Conservation (phyloP, 1,140 invertebrate species). For the Drosophila chauvacae region DNA sequence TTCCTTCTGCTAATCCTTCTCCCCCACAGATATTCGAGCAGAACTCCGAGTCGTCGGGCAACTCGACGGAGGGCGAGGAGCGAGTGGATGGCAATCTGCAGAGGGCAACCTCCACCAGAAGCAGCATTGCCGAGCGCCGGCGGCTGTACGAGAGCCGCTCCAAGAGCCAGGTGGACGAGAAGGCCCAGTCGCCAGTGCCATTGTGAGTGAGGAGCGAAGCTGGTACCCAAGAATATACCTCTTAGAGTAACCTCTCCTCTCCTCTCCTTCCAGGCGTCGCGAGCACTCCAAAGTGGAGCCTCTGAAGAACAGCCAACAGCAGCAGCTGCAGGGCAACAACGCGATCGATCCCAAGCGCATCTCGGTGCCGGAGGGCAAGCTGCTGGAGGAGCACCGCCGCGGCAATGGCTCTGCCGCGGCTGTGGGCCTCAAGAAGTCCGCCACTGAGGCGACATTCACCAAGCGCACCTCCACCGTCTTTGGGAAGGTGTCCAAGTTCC, state of each 20-base stretch:
- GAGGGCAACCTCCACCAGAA: constrained; percentile 86
- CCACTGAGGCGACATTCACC: constrained; percentile 87
- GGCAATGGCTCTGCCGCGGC: constrained; percentile 56
- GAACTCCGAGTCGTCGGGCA: constrained; percentile 82
- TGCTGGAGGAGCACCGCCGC: constrained; percentile 71
- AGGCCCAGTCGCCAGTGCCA: constrained; percentile 89
- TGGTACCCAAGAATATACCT: too few species aligned
- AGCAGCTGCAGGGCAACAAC: constrained; percentile 39
- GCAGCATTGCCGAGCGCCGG: constrained; percentile 91
- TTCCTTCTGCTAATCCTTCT: background rate
- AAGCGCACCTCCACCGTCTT: constrained; percentile 95
- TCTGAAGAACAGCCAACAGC: constrained; percentile 60
- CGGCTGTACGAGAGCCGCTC: constrained; percentile 91
- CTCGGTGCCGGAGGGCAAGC: constrained; percentile 79
- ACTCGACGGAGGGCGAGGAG: constrained; percentile 82
- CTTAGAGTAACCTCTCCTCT: background rate
- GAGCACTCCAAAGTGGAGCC: constrained; percentile 76
- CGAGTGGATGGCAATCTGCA: constrained; percentile 81
- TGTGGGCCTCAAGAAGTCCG: constrained; percentile 71
- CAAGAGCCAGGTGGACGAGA: constrained; percentile 87
- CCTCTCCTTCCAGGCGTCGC: constrained; percentile 55
- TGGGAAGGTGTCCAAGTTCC: constrained; percentile 95
- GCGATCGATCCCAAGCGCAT: constrained; percentile 72
- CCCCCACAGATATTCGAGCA: constrained; percentile 77
- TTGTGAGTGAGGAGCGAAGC: constrained; percentile 83